Evolutionary conservation across 2,797 vertebrate genomes (phyloP), one percentile per base, ranked within the genome.

Genomic region (Galagoides demidoff): DNA sequence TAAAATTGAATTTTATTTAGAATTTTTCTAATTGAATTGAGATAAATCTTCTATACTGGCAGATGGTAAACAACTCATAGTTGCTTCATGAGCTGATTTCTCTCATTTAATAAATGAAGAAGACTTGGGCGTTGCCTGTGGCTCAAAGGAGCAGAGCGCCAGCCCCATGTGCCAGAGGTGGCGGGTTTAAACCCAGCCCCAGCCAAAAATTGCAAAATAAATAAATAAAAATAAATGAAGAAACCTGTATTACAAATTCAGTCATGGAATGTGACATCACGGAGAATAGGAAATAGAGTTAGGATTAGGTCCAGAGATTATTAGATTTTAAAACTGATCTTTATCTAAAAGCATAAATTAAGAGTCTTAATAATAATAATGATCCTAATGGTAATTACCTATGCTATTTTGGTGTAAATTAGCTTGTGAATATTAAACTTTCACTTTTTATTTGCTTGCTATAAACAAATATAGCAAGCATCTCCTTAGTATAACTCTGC

Each of bases 371-470:
- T 49, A 43, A 68, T 68, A 74, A 52, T 43, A 43, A 43, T 43
- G 7, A 43, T 29, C 29, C 43, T 82, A 34, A 43, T 14, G 64
- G 12, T 70, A 19, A n/a, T 31, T 71, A 22, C 17, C 11, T 31
- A 22, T 34, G 14, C 59, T 76, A 68, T 70, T 89, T 59, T 57
- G 89, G 16, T 12, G 25, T 45, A 59, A 39, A 73, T 20, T 70
- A 20, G 45, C 59, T 96, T 77, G 8, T 71, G 45, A 85, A 49
- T 83, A 82, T 68, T 83, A 31, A 43, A 31, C 19, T 34, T 4
- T 74, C 23, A 64, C 31, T 95, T 92, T 90, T 76, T 70, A 25
- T 83, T 66, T 52, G 7, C 73, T 92, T 92, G n/a, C n/a, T n/a
- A n/a, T n/a, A n/a, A n/a, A n/a, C n/a, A n/a, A n/a, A n/a, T n/a